Evolutionary conservation across 2,888 invertebrate species (phyloP), one percentile per base, ranked within the genome.

Genomic region (Xylota sylvarum): DNA sequence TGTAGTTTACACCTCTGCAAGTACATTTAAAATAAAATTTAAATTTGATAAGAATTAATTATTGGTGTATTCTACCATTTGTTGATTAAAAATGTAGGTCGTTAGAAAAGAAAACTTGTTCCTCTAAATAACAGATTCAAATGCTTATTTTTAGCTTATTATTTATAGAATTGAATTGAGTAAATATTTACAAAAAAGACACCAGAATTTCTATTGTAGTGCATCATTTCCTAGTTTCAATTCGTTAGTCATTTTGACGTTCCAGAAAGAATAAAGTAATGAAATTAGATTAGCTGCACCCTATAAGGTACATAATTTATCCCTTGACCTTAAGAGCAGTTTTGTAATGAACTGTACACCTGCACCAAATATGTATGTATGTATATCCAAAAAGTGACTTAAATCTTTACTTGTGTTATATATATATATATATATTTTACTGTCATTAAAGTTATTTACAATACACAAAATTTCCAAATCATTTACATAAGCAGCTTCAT

Each of bases 11-110:
- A 32, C 55, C 55, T 27, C n/a, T 32, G 12, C 14, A 55, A 55
- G n/a, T 43, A 14, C 7, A 14, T 43, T 43, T 43, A 5, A 43
- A 43, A 43, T 14, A 43, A 43, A 14, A 23, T 23, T 43, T 14
- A 5, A 32, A 35, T 58, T 58, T 58, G 58, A 58, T 56, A 17
- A 58, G 35, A 19, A 12, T 58, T 12, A 37, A 58, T 58, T 32
- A 58, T 19, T 37, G 19, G 6, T 37, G 9, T 56, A 10, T 35
- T 48, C 6, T 48, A 17, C 19, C 19, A 27, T 27, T 46, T n/a
- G 19, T 4, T 58, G 19, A 58, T 58, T 58, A 35, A 19, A 19
- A 37, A 32, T 58, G 35, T 37, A 58, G 58, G 58, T 37, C 35
- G 12, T 19, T 19, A 19, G n/a, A 19, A 19, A 35, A 37, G 5